Percentiles rank a stretch among this genome's conserved stretches.
Conservation (phyloP, 1,140 invertebrate genomes). For the Prorops nasuta region DNA sequence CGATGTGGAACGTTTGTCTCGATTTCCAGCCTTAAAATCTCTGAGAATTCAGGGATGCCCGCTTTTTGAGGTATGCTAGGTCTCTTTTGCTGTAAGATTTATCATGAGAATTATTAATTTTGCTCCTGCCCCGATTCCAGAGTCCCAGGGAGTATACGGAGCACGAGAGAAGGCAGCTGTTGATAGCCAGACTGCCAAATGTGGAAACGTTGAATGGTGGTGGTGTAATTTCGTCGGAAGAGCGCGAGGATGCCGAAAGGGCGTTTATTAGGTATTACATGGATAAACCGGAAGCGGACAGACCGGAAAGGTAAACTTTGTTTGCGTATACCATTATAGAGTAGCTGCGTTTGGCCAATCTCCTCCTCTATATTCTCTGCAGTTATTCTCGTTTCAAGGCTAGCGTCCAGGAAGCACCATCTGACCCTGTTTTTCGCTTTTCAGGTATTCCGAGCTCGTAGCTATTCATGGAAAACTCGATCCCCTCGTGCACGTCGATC, state of each 20-base stretch:
- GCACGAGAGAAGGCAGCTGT: conserved; percentile 79
- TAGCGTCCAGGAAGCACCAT: conserved; percentile 1
- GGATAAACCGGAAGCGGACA: conserved; percentile 78
- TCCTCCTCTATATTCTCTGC: background rate
- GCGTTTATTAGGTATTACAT: conserved; percentile 91
- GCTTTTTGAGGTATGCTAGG: conserved; percentile 45
- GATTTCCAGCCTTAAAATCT: conserved; percentile 79
- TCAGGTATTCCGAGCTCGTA: conserved; percentile 78
- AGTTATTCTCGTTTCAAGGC: conserved; percentile 27
- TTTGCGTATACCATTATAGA: background rate
- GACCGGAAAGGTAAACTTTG: conserved; percentile 68
- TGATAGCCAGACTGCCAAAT: conserved; percentile 85
- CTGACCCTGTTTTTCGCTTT: conserved; percentile 31
- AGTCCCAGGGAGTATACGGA: conserved; percentile 76
- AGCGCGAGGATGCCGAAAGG: conserved; percentile 88
- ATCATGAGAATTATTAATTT: too few relatives aligned
- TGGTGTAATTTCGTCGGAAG: conserved; percentile 76
- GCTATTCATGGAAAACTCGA: conserved; percentile 82
- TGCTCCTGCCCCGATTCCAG: conserved; percentile 63
- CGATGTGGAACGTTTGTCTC: conserved; percentile 79
- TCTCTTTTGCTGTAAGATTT: background rate
- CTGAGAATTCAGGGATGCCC: conserved; percentile 72
- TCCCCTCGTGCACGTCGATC: conserved; percentile 81
- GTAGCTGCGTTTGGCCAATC: background rate
- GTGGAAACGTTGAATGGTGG: conserved; percentile 85